Evolutionary conservation across 2,797 vertebrate genomes (phyloP).

Genomic region (Rachycentron canadum): DNA sequence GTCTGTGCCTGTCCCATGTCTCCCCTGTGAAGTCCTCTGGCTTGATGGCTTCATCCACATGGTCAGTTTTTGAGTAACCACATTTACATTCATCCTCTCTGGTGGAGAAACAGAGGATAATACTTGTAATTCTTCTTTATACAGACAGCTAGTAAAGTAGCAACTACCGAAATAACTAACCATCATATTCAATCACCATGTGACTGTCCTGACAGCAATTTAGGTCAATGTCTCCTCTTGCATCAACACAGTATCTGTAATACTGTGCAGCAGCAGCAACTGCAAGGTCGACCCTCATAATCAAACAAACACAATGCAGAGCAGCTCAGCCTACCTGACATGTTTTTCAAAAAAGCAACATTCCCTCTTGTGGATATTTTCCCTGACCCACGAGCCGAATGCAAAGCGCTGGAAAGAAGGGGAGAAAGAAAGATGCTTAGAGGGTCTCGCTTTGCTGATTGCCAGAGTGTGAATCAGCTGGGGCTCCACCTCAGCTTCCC

Average conservation of each 20-base stretch:
- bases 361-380: conserved; percentile 91
- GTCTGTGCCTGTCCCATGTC: conserved; percentile 87
- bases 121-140: background rate
- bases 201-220: background rate
- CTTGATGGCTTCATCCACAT: conserved; percentile 86
- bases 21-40: conserved; percentile 80
- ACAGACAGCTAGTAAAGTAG: background rate
- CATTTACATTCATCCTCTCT: conserved; percentile 89
- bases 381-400: conserved; percentile 86
- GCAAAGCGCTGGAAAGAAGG: conserved; percentile 74
- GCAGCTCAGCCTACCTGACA: conserved; percentile 70
- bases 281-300: conserved; percentile 16
- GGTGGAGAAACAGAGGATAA: conserved; percentile 7
- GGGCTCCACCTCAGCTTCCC: conserved; percentile 20
- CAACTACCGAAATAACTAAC: background rate
- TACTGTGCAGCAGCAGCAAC: conserved; percentile 7
- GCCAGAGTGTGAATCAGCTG: conserved; percentile 32
- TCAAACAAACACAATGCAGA: background rate
- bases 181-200: background rate
- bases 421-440: conserved; percentile 58
- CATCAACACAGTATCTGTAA: background rate
- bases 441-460: conserved; percentile 13
- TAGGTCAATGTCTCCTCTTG: background rate
- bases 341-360: conserved; percentile 87
- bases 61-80: conserved; percentile 86